Evolutionary conservation across 2,888 invertebrate genomes (phyloP).

Genomic region (Heliconius aoede): DNA sequence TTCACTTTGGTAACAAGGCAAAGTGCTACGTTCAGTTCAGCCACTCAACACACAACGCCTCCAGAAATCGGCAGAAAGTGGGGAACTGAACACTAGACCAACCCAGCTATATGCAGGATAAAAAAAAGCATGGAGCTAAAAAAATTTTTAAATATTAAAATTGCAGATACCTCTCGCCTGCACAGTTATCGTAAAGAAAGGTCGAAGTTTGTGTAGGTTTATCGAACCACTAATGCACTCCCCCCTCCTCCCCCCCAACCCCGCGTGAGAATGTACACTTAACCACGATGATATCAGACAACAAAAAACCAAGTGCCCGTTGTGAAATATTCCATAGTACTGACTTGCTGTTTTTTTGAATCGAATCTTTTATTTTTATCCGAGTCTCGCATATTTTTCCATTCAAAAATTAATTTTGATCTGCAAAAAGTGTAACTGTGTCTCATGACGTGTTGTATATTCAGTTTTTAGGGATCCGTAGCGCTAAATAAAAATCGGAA

Average conservation of each 20-base stretch:
- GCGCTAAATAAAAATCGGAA: too few species aligned
- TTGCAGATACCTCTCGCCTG: too few species aligned
- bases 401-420: neutral
- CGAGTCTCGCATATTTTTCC: constrained; percentile 7
- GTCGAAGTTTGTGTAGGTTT: too few species aligned
- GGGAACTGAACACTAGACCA: too few species aligned
- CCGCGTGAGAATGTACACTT: neutral
- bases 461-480: neutral
- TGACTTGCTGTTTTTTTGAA: neutral
- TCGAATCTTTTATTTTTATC: neutral
- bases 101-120: neutral
- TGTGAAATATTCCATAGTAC: neutral
- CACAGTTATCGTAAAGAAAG: too few species aligned
- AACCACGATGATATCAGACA: neutral
- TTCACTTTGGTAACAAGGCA: neutral
- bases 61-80: too few species aligned
- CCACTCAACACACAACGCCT: neutral
- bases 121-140: too few species aligned
- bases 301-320: neutral
- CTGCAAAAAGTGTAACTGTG: neutral
- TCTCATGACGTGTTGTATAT: neutral
- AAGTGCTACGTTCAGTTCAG: neutral
- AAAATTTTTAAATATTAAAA: too few species aligned
- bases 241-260: too few species aligned
- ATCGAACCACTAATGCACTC: too few species aligned